Conservation (phyloP, 2,113 vertebrate species). For the Aegithalos caudatus region DNA sequence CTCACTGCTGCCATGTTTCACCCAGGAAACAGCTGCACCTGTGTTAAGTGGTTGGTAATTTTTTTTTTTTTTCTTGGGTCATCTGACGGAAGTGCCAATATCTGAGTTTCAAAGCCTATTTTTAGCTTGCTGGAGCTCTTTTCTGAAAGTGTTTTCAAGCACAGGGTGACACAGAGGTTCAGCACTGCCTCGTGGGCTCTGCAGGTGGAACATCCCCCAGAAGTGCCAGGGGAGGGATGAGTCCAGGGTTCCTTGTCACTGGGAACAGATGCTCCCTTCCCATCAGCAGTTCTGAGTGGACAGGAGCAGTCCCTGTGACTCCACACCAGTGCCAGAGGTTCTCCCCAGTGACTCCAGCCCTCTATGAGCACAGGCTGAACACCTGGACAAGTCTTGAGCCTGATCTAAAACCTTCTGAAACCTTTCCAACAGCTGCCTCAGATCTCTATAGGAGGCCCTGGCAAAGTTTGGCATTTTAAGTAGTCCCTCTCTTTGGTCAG, state of each 20-base stretch:
- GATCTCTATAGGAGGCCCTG: background rate
- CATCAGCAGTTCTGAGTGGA: background rate
- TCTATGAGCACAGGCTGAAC: fast-evolving
- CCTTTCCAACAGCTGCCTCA: background rate
- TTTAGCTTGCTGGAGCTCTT: background rate
- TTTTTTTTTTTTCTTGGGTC: background rate
- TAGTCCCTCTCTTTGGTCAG: background rate
- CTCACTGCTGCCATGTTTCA: background rate
- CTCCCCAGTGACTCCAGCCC: background rate
- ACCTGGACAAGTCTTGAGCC: background rate
- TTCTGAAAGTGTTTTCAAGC: background rate
- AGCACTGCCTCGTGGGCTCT: fast-evolving
- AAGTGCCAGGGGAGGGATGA: background rate
- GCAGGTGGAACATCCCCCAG: background rate
- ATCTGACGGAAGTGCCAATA: background rate
- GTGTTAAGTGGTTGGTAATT: fast-evolving
- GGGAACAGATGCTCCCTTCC: background rate
- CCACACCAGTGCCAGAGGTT: background rate
- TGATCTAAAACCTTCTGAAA: background rate
- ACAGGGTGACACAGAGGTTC: background rate
- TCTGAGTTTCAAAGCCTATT: background rate
- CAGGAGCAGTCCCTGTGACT: background rate
- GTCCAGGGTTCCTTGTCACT: fast-evolving
- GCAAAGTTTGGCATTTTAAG: background rate
- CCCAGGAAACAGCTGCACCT: background rate